Base-by-base conservation (phyloP, 2,113 vertebrate species). In the Scophthalmus maximus region DNA sequence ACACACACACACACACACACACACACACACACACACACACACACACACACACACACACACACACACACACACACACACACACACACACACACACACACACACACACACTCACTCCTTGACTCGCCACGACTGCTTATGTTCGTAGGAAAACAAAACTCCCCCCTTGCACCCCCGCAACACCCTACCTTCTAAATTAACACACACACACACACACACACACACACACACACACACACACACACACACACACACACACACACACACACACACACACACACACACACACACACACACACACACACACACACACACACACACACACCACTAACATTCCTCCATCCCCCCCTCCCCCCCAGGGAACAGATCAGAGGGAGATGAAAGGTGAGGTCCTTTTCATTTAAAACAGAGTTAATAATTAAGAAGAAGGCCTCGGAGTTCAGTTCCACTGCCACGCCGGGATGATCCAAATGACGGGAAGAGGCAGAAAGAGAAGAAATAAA, bases 321-420 rank as follows among this genome's bases (percentile, higher is more conserved):
- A n/a, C 42, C 42, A n/a, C 42, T 46, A 3, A 59, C 77, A 76
- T 87, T 79, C 84, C 56, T 68, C 22, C 3, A 44, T 18, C 44
- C 32, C 32, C 32, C 9, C 32, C 32, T 34, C 36, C 10, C 79
- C 53, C 50, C 25, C 18, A 32, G 71, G 83, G 78, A 76, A 50
- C 63, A 60, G 79, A 78, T 78, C 75, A 81, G 59, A 69, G 40
- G 77, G 88, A 84, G 82, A 81, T 78, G 85, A 84, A 88, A 85
- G 84, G 83, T 88, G 87, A 85, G 42, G 70, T 60, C 46, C 51
- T 78, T 81, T 83, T 90, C 67, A 87, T 89, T 88, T 78, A 76
- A 79, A 75, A 67, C 0, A 5, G 25, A 83, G 86, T 88, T 88
- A 89, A 90, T 86, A 66, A 87, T 91, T 82, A 86, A 89, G 73